Evolutionary conservation across 2,113 vertebrate genomes (phyloP), one percentile per base, ranked within the genome.

Genomic region (Pholis gunnellus): DNA sequence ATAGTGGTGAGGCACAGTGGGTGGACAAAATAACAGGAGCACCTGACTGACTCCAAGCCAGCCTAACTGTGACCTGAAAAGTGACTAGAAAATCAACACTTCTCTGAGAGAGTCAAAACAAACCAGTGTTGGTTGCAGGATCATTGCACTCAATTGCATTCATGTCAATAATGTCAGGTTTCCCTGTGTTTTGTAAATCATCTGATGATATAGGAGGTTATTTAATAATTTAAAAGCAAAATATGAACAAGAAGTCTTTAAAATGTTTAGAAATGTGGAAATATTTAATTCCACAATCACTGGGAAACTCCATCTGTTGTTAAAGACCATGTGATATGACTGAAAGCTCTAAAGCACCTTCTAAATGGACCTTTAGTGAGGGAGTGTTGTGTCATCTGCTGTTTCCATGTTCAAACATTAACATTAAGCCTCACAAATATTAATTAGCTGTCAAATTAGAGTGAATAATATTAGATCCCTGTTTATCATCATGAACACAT

Each of bases 11-110:
- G 34, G 25, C 22, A 50, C 22, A 71, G 66, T 48, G 59, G 48
- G 46, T 66, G 38, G 27, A 73, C 9, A 61, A 68, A 75, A 71
- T 76, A 40, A 18, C 8, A 69, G 36, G 6, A 50, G 63, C 29
- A 66, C 22, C 14, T 59, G 6, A 36, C 29, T 63, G 9, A 48
- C 48, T 54, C 15, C 5, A 71, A 65, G 3, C 14, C 27, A 57
- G 6, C 5, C 34, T 50, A 29, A 54, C 10, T 69, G 10, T 31
- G n/a, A 64, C 9, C 56, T 44, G 46, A 34, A 61, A 70, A 63
- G 42, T 60, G 0, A 72, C 22, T 10, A 44, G 3, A 38, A 29
- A 56, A 38, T 67, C 6, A 72, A 67, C 36, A 15, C 3, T 31
- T 74, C 5, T 40, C 18, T 71, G 8, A 63, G 4, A 63, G 6